Evolutionary conservation across 2,797 vertebrate genomes (phyloP).

Genomic region (Nasua narica): DNA sequence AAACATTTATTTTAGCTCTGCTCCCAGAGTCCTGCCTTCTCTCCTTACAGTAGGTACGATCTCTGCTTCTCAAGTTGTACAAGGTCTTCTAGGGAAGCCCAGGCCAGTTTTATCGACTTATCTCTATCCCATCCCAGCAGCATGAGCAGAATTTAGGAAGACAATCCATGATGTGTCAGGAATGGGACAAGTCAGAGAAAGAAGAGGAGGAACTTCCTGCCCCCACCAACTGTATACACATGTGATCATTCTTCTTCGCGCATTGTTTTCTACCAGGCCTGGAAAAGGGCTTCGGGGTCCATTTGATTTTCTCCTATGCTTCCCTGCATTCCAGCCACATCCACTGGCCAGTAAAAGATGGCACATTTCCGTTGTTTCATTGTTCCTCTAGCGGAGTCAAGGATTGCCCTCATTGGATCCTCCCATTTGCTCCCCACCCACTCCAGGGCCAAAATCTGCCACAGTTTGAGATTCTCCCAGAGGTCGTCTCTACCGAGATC

Average conservation of each 20-base stretch:
- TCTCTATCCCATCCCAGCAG: background rate
- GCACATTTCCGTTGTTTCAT: background rate
- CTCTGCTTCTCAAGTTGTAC: background rate
- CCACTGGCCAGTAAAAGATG: background rate
- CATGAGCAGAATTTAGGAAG: background rate
- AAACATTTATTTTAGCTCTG: background rate
- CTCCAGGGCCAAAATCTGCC: background rate
- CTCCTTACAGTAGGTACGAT: fast-evolving
- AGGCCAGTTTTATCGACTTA: background rate
- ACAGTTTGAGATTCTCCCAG: background rate
- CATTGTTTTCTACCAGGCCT: background rate
- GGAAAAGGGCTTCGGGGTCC: background rate
- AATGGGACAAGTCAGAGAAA: background rate
- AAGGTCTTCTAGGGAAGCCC: background rate
- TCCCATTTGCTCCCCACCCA: background rate
- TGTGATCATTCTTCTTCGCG: background rate
- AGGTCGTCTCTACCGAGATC: background rate
- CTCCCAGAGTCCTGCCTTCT: background rate
- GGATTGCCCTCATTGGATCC: background rate
- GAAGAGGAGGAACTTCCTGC: background rate
- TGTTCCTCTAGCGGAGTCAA: background rate
- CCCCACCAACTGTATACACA: background rate
- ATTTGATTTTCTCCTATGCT: background rate
- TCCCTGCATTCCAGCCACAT: background rate
- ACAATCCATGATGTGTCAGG: background rate